Base-by-base conservation (phyloP, 2,888 invertebrate species). In the Latheticus oryzae region DNA sequence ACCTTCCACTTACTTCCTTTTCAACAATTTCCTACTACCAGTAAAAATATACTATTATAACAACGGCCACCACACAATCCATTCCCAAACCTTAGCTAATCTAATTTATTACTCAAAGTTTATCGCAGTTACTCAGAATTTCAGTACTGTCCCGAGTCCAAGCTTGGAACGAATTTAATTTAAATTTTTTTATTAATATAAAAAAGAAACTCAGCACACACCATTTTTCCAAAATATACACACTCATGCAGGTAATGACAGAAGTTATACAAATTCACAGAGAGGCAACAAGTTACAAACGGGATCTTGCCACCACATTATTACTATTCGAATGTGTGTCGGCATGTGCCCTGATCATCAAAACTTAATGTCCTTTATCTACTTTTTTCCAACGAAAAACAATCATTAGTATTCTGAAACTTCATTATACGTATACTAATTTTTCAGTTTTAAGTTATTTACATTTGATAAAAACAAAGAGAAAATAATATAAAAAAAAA, bases 381-480 rank as follows among this genome's bases (percentile, higher is more conserved):
- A 65, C 58, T 57, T 47, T 63, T 68, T 24, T 73, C n/a, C n/a
- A 78, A 77, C 76, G 70, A 74, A 77, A 78, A 78, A 75, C 73
- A 75, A 74, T 69, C 73, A 76, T 75, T 75, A 76, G 72, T 75
- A 74, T 76, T 78, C 70, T 73, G 70, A 79, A 78, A 78, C 78
- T 77, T 78, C 77, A 78, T 78, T 76, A 68, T 78, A 78, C 79
- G 78, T 78, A 79, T 79, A 79, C 78, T 73, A 76, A 74, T 66
- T 73, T 72, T 69, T 67, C 72, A 62, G 67, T 76, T n/a, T n/a
- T n/a, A n/a, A n/a, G n/a, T n/a, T n/a, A 75, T 77, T 62, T 76
- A 77, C 72, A 74, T 50, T 47, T 15, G 55, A 24, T 53, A 50
- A 69, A 72, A 71, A 68, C 58, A n/a, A n/a, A n/a, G n/a, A n/a